phyloP scores from a whole-genome alignment of 2,888 invertebrate species.

The Tenodera sinensis region DNA sequence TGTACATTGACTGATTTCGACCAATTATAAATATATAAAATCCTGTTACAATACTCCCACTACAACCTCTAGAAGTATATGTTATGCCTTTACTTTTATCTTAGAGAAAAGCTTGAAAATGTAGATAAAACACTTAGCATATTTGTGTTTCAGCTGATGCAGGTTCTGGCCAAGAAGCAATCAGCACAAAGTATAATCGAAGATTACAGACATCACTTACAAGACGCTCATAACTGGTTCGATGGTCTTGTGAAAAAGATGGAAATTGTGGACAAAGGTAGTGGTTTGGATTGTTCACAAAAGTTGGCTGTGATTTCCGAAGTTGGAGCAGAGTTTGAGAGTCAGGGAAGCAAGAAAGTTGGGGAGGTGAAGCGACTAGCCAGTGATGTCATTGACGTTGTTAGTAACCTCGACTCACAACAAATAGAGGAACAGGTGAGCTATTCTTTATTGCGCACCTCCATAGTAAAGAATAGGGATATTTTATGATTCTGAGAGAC shows the following conservation, averaged over 20 bases:
- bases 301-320: conserved; percentile 73
- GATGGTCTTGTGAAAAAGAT: conserved; percentile 75
- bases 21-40: too few relatives aligned
- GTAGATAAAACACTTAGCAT: too few relatives aligned
- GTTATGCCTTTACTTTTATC: too few relatives aligned
- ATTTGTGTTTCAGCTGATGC: conserved; percentile 49
- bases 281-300: conserved; percentile 74
- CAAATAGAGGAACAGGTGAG: conserved; percentile 81
- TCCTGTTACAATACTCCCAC: too few relatives aligned
- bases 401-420: conserved; percentile 83
- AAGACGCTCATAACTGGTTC: conserved; percentile 77
- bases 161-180: conserved; percentile 69
- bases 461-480: too few relatives aligned
- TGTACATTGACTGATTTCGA: too few relatives aligned
- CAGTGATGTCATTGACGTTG: conserved; percentile 69
- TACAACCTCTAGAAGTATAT: too few relatives aligned
- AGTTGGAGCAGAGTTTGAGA: conserved; percentile 69
- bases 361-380: conserved; percentile 66
- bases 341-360: conserved; percentile 66
- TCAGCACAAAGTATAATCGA: conserved; percentile 65
- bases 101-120: too few relatives aligned
- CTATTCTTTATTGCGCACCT: not conserved
- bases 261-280: conserved; percentile 80
- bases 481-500: too few relatives aligned
- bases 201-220: conserved; percentile 69